Base-by-base conservation (phyloP, 2,113 vertebrate genomes). In the Falcunculus frontatus region DNA sequence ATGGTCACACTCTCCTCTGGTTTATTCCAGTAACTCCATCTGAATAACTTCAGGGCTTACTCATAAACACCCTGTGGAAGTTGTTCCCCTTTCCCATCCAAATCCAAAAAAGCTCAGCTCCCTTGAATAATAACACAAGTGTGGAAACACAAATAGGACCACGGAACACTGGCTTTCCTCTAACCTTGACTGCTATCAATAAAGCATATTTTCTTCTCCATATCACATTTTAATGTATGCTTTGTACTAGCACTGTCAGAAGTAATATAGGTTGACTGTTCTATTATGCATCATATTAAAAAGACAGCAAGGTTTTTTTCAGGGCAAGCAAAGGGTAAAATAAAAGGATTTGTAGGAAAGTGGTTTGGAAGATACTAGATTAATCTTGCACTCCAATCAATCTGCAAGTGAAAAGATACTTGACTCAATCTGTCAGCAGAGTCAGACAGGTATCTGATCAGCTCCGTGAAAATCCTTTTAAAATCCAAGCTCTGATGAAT, bases 391-490 rank as follows among this genome's bases (percentile, higher is more conserved):
- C n/a, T 92, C 86, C 91, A 96, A 87, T 95, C 95, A 93, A 84
- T 90, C 70, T 57, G 65, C 65, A 89, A 79, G 80, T 84, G 93
- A 91, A 94, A 94, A 93, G 89, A 96, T 65, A 41, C 87, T 96
- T 93, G 83, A 95, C 72, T 90, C 84, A 37, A 73, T 92, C 87
- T 96, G 93, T 94, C 92, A 95, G 87, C 39, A 69, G 80, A 95
- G 94, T 86, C 91, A 95, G 92, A 69, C 74, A 90, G 64, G 76
- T 78, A 94, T 93, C 94, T 90, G 93, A 97, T 96, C 86, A 97
- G 25, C 70, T 82, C 84, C 41, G 18, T 27, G 75, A 53, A 95
- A 96, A 96, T 92, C 79, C 82, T 84, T 96, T 93, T 85, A 94
- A 83, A 83, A 87, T 93, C 83, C 49, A 4, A 68, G 52, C 84